Base-by-base conservation (phyloP, 2,888 invertebrate genomes). In the Anoplius nigerrimus region DNA sequence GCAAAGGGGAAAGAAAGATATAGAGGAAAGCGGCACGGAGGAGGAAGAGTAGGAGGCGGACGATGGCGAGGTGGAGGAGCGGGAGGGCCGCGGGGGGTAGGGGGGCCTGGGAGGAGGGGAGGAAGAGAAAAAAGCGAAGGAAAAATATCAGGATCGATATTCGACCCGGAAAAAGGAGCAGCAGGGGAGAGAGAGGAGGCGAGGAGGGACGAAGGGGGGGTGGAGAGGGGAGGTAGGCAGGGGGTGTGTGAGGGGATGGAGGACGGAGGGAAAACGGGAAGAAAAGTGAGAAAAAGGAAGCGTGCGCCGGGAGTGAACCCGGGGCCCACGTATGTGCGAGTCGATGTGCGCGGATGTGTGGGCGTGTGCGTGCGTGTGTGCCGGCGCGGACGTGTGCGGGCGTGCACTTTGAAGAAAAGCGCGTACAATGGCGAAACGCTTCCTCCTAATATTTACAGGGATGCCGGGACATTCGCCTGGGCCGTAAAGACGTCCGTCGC, bases 161-260 rank as follows among this genome's bases (percentile, higher is more conserved):
- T 81, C 80, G 81, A 81, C 81, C 80, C 76, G 80, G 82, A 82
- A 80, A 80, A 80, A 80, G 80, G 80, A 80, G 74, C 80, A 76
- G 76, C 65, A 72, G 59, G 45, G 64, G 27, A 42, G 42, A 60
- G 59, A 45, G 55, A 46, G 56, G 55, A 34, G 45, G 22, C 24
- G 42, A 48, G 46, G 15, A 53, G 51, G 62, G 52, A 46, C 45
- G 62, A 27, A 45, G 54, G 24, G 62, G 58, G 22, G 27, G 53
- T 24, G 58, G 2, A 51, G 34, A 1, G 13, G 53, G 48, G 56
- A n/a, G 15, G n/a, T n/a, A n/a, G n/a, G n/a, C n/a, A n/a, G n/a
- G n/a, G n/a, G n/a, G n/a, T n/a, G n/a, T n/a, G n/a, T n/a, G n/a
- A n/a, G 16, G 34, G 22, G 21, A 8, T 4, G 56, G 55, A 27